Conservation (phyloP, 2,888 invertebrate species). For the Eucriotettix oculatus region DNA sequence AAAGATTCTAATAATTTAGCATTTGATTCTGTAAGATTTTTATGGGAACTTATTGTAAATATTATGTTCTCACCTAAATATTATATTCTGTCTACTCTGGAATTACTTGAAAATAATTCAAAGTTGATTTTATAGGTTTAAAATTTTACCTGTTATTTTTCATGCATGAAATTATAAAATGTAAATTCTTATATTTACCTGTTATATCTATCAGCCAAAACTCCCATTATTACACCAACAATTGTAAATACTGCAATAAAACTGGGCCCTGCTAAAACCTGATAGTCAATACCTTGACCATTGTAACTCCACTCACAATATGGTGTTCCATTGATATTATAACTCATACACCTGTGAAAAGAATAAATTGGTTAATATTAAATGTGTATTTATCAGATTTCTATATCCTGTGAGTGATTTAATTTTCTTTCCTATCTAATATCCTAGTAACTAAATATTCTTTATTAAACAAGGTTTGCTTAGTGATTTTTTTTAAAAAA, state of each 20-base stretch:
- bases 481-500: no score
- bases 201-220: constrained; percentile 55
- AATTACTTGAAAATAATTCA: constrained; percentile 1
- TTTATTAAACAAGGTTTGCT: no score
- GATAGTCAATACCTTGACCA: constrained; percentile 81
- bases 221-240: constrained; percentile 68
- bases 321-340: constrained; percentile 48
- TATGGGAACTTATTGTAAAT: no score
- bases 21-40: no score
- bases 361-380: no score
- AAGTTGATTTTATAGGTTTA: background rate
- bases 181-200: constrained; percentile 21
- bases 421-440: no score
- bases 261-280: constrained; percentile 80
- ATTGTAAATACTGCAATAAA: constrained; percentile 85
- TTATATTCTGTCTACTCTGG: background rate
- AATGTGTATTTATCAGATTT: no score
- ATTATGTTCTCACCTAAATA: background rate
- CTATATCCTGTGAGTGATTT: no score
- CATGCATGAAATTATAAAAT: background rate
- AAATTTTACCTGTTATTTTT: background rate
- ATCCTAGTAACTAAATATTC: no score
- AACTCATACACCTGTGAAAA: constrained; percentile 38
- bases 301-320: constrained; percentile 90
- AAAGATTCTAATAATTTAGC: no score